Conservation (phyloP, 2,113 vertebrate genomes). For the Apteryx owenii region DNA sequence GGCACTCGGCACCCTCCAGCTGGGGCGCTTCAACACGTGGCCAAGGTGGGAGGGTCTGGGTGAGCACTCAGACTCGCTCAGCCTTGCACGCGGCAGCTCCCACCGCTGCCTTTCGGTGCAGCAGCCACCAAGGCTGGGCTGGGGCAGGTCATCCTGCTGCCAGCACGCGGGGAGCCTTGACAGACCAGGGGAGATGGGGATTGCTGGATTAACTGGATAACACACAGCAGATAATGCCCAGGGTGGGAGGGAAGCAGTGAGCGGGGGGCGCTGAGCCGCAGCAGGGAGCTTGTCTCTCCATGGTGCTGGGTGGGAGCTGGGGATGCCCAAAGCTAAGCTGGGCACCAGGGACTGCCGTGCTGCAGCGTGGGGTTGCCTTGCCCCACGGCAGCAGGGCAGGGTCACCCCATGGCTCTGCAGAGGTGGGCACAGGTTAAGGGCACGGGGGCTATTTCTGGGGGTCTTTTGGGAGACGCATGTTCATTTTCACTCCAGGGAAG, state of each 20-base stretch:
- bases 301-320: fast-evolving
- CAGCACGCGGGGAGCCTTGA: too few species aligned
- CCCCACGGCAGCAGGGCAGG: not conserved
- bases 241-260: fast-evolving
- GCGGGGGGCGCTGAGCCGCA: too few species aligned
- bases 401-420: too few species aligned
- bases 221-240: fast-evolving
- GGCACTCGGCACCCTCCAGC: not conserved
- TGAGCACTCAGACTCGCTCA: not conserved
- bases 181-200: not conserved
- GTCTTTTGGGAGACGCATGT: not conserved
- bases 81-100: not conserved
- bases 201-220: not conserved
- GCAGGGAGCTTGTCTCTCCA: not conserved
- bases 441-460: not conserved
- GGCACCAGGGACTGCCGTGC: fast-evolving
- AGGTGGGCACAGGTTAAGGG: fast-evolving
- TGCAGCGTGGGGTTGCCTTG: constrained; percentile 13
- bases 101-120: fast-evolving
- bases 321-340: not conserved
- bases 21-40: not conserved
- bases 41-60: not conserved
- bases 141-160: not conserved
- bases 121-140: not conserved
- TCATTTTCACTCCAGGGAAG: not conserved